Conservation (phyloP, 2,797 vertebrate genomes). For the Mormyrus hasselquistii region DNA sequence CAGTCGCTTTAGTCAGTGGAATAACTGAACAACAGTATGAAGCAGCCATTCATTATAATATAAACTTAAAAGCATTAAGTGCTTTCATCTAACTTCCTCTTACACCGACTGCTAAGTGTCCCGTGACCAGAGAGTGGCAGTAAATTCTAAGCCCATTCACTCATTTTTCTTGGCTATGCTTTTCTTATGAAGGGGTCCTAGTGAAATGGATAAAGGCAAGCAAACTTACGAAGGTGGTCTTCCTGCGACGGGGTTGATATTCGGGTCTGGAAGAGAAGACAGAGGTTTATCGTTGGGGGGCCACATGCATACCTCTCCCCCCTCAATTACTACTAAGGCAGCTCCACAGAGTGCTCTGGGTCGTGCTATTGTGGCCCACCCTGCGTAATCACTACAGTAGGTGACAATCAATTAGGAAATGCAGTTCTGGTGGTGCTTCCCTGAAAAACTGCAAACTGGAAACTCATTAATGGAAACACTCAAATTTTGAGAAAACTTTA, state of each 20-base stretch:
- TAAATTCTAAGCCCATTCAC: slow-evolving; percentile 22
- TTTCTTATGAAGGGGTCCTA: slow-evolving; percentile 17
- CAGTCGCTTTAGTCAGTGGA: neutral
- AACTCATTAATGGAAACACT: neutral
- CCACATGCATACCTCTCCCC: slow-evolving; percentile 41
- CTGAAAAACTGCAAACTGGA: neutral
- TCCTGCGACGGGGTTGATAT: slow-evolving; percentile 83
- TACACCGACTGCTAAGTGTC: neutral
- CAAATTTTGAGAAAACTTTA: neutral
- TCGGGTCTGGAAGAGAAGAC: slow-evolving; percentile 74
- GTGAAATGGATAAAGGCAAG: slow-evolving; percentile 29
- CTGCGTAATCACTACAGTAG: neutral
- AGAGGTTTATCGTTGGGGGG: slow-evolving; percentile 50
- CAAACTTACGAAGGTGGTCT: slow-evolving; percentile 78
- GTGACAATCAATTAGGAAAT: neutral
- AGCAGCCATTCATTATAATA: neutral
- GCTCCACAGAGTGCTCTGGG: neutral
- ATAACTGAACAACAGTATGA: neutral
- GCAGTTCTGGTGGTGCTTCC: neutral
- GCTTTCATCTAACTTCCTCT: neutral
- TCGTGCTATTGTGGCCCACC: neutral
- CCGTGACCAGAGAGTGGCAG: neutral
- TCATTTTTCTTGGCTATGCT: slow-evolving; percentile 9
- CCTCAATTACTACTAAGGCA: slow-evolving; percentile 34
- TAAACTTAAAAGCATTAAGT: neutral